A percentile compares a stretch with the other conserved stretches of the same genome.
Conservation (phyloP, 2,888 invertebrate species). For the Eupithecia inturbata region DNA sequence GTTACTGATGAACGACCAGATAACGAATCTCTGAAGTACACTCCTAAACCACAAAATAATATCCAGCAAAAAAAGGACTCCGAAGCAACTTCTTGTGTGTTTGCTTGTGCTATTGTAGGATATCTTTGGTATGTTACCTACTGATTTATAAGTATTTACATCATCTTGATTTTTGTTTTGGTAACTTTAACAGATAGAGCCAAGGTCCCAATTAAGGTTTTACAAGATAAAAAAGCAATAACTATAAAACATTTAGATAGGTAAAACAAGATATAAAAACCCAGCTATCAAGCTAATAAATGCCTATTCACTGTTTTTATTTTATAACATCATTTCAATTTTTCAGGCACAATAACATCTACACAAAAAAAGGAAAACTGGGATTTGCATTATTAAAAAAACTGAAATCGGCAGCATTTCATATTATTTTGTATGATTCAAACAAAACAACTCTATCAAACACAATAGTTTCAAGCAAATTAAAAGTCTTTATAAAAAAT, state of each 20-base stretch:
- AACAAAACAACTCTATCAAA: slow-evolving; percentile 70
- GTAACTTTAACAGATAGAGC: neutral
- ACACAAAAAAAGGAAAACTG: slow-evolving; percentile 66
- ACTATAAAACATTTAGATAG: neutral
- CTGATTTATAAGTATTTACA: neutral
- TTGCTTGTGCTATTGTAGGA: slow-evolving; percentile 67
- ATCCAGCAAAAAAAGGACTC: slow-evolving; percentile 49
- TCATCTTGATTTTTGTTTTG: neutral
- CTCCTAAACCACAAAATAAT: slow-evolving; percentile 56
- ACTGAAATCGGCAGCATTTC: slow-evolving; percentile 56
- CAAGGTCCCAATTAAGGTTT: no score
- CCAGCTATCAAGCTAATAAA: neutral
- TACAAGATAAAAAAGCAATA: neutral
- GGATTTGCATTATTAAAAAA: slow-evolving; percentile 74
- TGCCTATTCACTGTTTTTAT: neutral
- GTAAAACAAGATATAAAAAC: neutral
- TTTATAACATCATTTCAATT: neutral
- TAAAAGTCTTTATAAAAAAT: slow-evolving; percentile 65
- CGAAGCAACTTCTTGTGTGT: slow-evolving; percentile 64
- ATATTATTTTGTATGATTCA: slow-evolving; percentile 71
- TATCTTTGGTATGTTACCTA: slow-evolving; percentile 74
- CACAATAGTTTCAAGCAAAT: slow-evolving; percentile 54
- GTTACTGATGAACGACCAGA: slow-evolving; percentile 50
- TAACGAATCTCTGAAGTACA: slow-evolving; percentile 70
- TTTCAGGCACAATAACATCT: slow-evolving; percentile 63